Base-by-base conservation (phyloP, 2,888 invertebrate genomes). In the Dastarcus helophoroides region DNA sequence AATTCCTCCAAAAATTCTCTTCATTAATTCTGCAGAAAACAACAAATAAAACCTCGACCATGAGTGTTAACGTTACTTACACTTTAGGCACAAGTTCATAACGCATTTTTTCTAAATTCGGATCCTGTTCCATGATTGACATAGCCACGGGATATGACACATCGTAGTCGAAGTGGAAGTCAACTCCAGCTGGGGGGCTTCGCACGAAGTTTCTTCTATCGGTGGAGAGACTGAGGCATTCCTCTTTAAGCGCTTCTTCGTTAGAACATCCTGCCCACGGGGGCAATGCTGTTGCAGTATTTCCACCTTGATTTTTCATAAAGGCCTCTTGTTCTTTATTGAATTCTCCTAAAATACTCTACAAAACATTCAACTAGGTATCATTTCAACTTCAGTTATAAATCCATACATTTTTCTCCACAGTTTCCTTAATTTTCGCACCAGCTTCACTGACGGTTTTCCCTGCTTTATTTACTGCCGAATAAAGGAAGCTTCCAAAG, bases 1-100 rank as follows among this genome's bases (percentile, higher is more conserved):
- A 98, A 72, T 98, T 99, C 59, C 93, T 79, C 98, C 98, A 98
- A 70, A 98, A 99, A 60, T 85, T 84, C 65, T 95, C 94, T 71
- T 98, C 98, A 53, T 82, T 84, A 62, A 91, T 86, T 50, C 89
- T 86, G 65, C 30, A 65, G 64, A 31, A 32, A 33, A 38, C 31
- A n/a, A n/a, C n/a, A 33, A 22, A 22, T 22, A 5, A 22, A 5
- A 5, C 24, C 11, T 13, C 3, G 11, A 23, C 3, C n/a, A 5
- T 7, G 10, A 4, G 24, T 3, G 9, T 3, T 9, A 23, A 4
- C 5, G n/a, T 32, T 3, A 33, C 88, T 77, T 66, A 95, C 95
- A 90, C 80, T 83, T 97, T 98, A 53, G 98, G 98, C 60, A 98
- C 98, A 58, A 98, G 77, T 64, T 95, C 91, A 70, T 95, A 98